These are phyloP conservation scores for Tamandua tetradactyla DNA, from an alignment of 2,797 vertebrate genomes.

Conservation along the genomic window DNA sequence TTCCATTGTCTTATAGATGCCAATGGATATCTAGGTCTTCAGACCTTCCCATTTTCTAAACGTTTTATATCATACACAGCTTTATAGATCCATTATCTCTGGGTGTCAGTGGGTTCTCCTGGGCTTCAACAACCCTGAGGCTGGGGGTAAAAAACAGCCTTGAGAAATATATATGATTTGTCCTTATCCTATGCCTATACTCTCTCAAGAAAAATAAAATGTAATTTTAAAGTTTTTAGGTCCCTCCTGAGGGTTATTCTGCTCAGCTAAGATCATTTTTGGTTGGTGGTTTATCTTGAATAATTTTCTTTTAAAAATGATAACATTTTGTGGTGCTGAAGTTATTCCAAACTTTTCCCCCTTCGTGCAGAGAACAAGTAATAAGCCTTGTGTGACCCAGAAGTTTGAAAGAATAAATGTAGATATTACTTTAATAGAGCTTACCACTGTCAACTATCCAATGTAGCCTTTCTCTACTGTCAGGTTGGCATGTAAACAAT, in stretches of 20 bases:
- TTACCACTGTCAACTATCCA: constrained; percentile 38
- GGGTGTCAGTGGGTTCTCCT: background rate
- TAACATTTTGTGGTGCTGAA: constrained; percentile 28
- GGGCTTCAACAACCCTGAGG: background rate
- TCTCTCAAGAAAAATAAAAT: constrained; percentile 40
- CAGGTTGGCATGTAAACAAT: constrained; percentile 84
- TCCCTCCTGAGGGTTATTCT: constrained; percentile 13
- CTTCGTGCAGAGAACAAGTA: background rate
- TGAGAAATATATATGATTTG: constrained; percentile 27
- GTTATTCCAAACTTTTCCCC: background rate
- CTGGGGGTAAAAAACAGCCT: constrained; percentile 4
- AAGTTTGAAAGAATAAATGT: constrained; percentile 41
- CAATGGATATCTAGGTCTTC: background rate
- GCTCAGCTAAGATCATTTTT: constrained; percentile 33
- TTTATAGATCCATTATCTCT: background rate
- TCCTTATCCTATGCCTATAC: background rate
- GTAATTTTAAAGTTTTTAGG: background rate
- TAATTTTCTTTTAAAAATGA: constrained; percentile 41
- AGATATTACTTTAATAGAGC: constrained; percentile 58
- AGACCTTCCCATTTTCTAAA: constrained; percentile 29
- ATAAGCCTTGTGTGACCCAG: constrained; percentile 40
- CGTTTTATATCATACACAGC: background rate
- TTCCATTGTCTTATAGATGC: constrained; percentile 5
- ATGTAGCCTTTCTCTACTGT: constrained; percentile 77
- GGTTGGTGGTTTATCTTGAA: constrained; percentile 25